Evolutionary conservation across 2,113 vertebrate species (phyloP), one percentile per base, ranked within the genome.

Genomic region (Aplodontia rufa): DNA sequence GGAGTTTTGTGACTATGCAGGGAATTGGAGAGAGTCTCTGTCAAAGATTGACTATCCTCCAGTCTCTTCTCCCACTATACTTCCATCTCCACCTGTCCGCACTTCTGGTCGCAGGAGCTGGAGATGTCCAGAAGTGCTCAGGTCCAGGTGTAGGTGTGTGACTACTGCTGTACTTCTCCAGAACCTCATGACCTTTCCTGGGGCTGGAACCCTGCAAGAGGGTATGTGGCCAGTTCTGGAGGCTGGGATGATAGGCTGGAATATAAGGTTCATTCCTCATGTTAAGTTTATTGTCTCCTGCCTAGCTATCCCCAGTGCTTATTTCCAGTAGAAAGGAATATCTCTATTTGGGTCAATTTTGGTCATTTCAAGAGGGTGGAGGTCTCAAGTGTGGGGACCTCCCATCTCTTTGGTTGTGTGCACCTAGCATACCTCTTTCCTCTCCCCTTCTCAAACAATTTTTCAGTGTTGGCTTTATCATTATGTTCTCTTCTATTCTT

Each of bases 401-500:
- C 37, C 64, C 58, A 37, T 20, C 19, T 26, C n/a, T 45, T 30
- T 26, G 40, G 68, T 79, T 68, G 28, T 79, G 68, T 74, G 28
- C 19, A 26, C 72, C 76, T 42, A 58, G 79, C 64, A 85, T 45
- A 37, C 68, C 83, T 81, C 53, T 30, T 72, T 71, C n/a, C 37
- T 60, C 24, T 55, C 0, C 62, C 66, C 40, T 91, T 82, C 85
- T 49, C 74, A 83, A 78, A 71, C 74, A 24, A 12, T 69, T 91
- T 87, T 86, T 68, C 80, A n/a, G 42, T n/a, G 86, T 90, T 96
- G 72, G 72, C 42, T 82, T 85, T 97, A 58, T 96, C 83, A 76
- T 79, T 80, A 68, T 94, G 30, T 94, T 93, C 93, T 93, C 53
- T 89, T 92, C 91, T 95, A 87, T 93, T 82, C 78, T 40, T 2